Evolutionary conservation across 2,888 invertebrate species (phyloP).

Genomic region (Pilophorus perplexus): DNA sequence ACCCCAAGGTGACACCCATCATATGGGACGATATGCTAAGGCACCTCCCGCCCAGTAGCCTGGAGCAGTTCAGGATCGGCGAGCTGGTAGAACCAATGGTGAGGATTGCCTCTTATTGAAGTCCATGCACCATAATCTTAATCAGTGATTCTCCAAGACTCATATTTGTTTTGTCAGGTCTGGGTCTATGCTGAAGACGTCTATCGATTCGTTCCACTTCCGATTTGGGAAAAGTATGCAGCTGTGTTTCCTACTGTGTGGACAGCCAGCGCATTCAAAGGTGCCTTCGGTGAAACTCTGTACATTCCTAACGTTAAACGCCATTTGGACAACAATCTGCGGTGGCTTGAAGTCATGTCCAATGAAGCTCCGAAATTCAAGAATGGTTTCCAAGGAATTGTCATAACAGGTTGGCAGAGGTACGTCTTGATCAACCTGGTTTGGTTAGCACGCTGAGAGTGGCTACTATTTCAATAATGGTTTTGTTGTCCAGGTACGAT

Average conservation of each 20-base stretch:
- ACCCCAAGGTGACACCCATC: constrained; percentile 61
- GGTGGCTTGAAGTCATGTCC: constrained; percentile 67
- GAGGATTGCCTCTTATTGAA: no score
- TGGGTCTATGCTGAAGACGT: constrained; percentile 77
- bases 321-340: constrained; percentile 68
- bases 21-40: constrained; percentile 82
- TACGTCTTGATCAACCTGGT: no score
- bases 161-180: constrained; percentile 51
- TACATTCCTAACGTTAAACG: constrained; percentile 65
- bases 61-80: constrained; percentile 63
- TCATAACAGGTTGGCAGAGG: constrained; percentile 62
- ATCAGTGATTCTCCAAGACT: not conserved
- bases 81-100: constrained; percentile 71
- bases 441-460: no score
- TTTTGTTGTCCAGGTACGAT: constrained; percentile 58
- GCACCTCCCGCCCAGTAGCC: constrained; percentile 60
- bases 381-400: constrained; percentile 58
- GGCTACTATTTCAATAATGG: no score
- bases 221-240: constrained; percentile 66
- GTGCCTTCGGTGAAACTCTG: constrained; percentile 69
- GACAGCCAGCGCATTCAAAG: constrained; percentile 74
- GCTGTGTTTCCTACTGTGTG: constrained; percentile 67
- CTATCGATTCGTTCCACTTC: constrained; percentile 56
- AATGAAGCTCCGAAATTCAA: constrained; percentile 59
- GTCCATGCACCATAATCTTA: no score